These are phyloP conservation scores for Pterocles burchelli DNA, from an alignment of 2,113 vertebrate genomes.

Conservation along the genomic window DNA sequence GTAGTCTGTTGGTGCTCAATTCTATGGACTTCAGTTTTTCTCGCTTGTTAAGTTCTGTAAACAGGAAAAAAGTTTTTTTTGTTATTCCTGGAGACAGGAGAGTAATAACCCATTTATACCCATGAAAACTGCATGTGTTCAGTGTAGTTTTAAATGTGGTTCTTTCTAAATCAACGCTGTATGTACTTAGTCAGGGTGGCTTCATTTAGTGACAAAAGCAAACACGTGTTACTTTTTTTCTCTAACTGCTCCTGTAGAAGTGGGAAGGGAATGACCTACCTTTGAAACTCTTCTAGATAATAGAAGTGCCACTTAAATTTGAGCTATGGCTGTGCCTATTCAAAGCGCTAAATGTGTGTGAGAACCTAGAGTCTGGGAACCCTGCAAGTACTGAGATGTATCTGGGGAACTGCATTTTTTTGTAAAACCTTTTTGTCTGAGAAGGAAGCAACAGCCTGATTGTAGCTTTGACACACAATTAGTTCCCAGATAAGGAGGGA, in stretches of 20 bases:
- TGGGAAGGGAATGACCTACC: not conserved
- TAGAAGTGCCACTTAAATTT: not conserved
- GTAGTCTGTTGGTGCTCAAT: rapidly evolving
- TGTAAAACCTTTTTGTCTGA: not conserved
- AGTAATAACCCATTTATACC: not conserved
- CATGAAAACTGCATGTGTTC: not conserved
- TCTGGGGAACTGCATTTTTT: not conserved
- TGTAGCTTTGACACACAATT: not conserved
- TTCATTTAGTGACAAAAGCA: not conserved
- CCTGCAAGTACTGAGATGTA: not conserved
- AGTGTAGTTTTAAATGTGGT: not conserved
- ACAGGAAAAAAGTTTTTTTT: not conserved
- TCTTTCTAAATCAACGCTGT: not conserved
- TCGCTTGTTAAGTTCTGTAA: not conserved
- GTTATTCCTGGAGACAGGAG: not conserved
- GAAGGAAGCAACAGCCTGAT: not conserved
- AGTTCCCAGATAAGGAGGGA: not conserved
- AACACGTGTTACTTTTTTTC: not conserved
- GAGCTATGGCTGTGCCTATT: not conserved
- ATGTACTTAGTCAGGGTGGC: not conserved
- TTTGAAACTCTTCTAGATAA: not conserved
- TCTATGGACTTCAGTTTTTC: not conserved
- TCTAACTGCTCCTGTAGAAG: not conserved
- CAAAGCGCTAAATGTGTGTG: rapidly evolving
- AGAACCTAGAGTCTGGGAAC: not conserved